Conservation (phyloP, 2,797 vertebrate species). For the Mionectes olivaceus region DNA sequence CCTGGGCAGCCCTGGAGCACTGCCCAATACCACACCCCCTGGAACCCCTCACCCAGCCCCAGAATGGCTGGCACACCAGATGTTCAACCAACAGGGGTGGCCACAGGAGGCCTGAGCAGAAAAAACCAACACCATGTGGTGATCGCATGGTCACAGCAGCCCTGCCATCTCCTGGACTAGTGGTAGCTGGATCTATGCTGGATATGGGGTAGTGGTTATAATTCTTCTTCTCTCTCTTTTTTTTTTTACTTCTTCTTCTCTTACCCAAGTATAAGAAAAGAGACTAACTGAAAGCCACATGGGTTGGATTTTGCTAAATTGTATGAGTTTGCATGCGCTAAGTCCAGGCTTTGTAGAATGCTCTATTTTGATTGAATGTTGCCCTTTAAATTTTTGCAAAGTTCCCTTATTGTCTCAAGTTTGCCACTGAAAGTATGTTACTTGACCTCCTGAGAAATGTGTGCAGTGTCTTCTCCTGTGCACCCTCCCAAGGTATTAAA, state of each 20-base stretch:
- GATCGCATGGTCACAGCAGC: not conserved
- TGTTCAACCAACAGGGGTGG: not conserved
- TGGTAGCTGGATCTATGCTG: not conserved
- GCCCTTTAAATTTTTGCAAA: not conserved
- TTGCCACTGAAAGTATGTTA: not conserved
- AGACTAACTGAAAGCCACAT: not conserved
- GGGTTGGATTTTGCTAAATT: not conserved
- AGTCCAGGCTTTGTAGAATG: not conserved
- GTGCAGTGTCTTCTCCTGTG: not conserved
- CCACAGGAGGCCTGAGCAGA: not conserved
- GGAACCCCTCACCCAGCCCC: not conserved
- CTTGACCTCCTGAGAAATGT: not conserved
- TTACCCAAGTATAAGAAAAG: too few relatives aligned
- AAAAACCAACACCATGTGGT: too few relatives aligned
- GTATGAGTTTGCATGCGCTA: not conserved
- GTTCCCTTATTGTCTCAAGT: not conserved
- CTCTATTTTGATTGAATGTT: not conserved
- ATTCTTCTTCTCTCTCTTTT: not conserved
- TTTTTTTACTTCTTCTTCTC: not conserved
- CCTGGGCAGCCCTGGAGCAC: not conserved
- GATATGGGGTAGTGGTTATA: not conserved
- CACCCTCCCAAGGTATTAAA: not conserved
- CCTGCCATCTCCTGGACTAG: not conserved
- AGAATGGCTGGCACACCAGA: not conserved
- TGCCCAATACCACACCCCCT: not conserved